These are phyloP conservation scores for Beris chalybata DNA, from an alignment of 2,888 invertebrate genomes.

Conservation along the genomic window DNA sequence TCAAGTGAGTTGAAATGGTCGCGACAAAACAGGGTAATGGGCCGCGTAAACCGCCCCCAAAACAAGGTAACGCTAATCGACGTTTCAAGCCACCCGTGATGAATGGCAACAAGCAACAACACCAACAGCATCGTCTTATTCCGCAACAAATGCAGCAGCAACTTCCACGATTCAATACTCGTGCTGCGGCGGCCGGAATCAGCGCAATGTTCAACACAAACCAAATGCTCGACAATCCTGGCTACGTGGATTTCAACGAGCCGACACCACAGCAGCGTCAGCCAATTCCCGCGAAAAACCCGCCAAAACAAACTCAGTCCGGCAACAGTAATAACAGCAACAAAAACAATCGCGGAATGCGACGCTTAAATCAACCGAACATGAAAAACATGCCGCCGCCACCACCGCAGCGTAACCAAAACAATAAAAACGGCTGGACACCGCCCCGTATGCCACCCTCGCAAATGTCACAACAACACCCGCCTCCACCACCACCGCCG, in stretches of 20 bases:
- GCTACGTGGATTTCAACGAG: constrained; percentile 54
- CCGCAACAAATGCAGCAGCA: too few relatives aligned
- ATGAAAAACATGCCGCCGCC: constrained; percentile 20
- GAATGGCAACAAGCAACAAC: constrained; percentile 3
- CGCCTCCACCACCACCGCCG: constrained; percentile 25
- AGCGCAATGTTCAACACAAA: constrained; percentile 52
- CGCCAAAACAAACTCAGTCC: constrained; percentile 5
- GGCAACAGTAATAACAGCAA: constrained; percentile 11
- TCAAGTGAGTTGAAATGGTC: constrained; percentile 10
- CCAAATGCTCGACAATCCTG: constrained; percentile 55
- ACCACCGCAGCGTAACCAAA: constrained; percentile 18
- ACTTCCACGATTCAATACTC: constrained; percentile 21
- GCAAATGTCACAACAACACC: neutral
- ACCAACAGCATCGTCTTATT: too few relatives aligned
- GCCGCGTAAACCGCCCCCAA: neutral
- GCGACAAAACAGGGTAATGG: constrained; percentile 16
- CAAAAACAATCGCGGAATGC: constrained; percentile 13
- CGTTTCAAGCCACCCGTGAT: constrained; percentile 4
- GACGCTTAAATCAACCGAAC: constrained; percentile 13
- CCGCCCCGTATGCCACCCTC: constrained; percentile 38
- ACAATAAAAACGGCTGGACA: constrained; percentile 28
- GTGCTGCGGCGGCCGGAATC: constrained; percentile 18
- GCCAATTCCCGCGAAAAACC: constrained; percentile 2
- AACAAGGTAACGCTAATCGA: constrained; percentile 16
- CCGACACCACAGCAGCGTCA: constrained; percentile 45